These are phyloP conservation scores for Ceratoteleas bidentatus DNA, from an alignment of 1,140 invertebrate genomes.

Conservation along the genomic window DNA sequence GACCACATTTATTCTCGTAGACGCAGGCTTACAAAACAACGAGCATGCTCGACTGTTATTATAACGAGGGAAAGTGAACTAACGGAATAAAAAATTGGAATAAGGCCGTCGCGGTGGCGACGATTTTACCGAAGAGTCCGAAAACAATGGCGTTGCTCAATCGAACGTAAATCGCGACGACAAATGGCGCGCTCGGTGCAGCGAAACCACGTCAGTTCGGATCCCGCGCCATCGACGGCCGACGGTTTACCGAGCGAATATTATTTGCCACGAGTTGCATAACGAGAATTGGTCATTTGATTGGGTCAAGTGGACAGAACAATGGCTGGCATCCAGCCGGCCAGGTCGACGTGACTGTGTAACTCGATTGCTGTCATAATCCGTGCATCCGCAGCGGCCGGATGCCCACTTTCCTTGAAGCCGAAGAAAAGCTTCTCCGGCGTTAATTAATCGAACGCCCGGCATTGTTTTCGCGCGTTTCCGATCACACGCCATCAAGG, in stretches of 20 bases:
- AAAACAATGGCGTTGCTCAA: conserved; percentile 28
- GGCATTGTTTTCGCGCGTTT: too few relatives aligned
- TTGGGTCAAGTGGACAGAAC: conserved; percentile 78
- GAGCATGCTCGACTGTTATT: conserved; percentile 15
- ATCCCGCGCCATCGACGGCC: background rate
- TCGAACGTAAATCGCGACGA: background rate
- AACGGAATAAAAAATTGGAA: conserved; percentile 56
- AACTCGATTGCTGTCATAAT: conserved; percentile 77
- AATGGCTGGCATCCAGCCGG: conserved; percentile 72
- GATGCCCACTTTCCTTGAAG: too few relatives aligned
- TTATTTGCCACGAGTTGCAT: conserved; percentile 70
- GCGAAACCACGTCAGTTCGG: too few relatives aligned
- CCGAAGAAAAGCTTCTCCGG: too few relatives aligned
- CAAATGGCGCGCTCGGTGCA: background rate
- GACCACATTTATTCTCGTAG: too few relatives aligned
- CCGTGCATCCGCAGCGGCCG: conserved; percentile 73
- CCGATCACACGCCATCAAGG: too few relatives aligned
- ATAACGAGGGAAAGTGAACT: conserved; percentile 56
- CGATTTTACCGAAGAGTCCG: conserved; percentile 20
- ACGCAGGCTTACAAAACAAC: conserved; percentile 9
- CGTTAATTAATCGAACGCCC: too few relatives aligned
- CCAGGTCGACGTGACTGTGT: conserved; percentile 63
- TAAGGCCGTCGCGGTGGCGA: conserved; percentile 59
- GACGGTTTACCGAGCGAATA: conserved; percentile 47
- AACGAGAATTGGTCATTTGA: conserved; percentile 75